Evolutionary conservation across 2,888 invertebrate genomes (phyloP).

Genomic region (Erannis defoliaria): DNA sequence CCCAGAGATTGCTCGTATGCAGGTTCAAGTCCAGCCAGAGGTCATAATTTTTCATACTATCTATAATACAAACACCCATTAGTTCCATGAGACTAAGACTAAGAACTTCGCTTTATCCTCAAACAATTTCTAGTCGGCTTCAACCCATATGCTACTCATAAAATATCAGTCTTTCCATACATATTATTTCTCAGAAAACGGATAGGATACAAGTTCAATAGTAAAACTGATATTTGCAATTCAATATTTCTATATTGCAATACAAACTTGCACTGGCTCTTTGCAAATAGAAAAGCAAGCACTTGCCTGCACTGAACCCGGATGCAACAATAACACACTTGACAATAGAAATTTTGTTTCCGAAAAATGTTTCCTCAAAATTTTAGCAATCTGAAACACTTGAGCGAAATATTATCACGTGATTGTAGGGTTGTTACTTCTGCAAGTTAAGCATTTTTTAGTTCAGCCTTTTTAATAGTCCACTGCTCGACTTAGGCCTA

Average conservation of each 20-base stretch:
- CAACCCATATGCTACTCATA: no score
- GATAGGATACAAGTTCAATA: conserved; percentile 3
- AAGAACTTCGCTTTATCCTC: no score
- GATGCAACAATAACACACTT: conserved; percentile 29
- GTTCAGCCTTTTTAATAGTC: neutral
- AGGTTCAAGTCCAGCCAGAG: no score
- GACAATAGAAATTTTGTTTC: conserved; percentile 31
- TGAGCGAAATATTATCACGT: conserved; percentile 24
- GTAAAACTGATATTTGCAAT: conserved; percentile 4
- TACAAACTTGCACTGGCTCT: conserved; percentile 17
- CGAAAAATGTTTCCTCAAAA: conserved; percentile 16
- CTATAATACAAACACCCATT: no score
- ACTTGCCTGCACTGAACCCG: conserved; percentile 14
- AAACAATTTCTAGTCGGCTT: no score
- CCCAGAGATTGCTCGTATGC: no score
- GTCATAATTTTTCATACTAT: no score
- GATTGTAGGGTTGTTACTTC: conserved; percentile 13
- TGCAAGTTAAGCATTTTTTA: neutral
- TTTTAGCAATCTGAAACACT: conserved; percentile 25
- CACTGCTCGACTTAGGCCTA: no score
- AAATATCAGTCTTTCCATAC: neutral
- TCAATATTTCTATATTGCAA: conserved; percentile 9
- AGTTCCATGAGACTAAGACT: no score
- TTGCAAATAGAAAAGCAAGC: conserved; percentile 21
- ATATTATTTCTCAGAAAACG: conserved; percentile 1